phyloP scores from a whole-genome alignment of 2,888 invertebrate species.

The Spilarctia lutea region DNA sequence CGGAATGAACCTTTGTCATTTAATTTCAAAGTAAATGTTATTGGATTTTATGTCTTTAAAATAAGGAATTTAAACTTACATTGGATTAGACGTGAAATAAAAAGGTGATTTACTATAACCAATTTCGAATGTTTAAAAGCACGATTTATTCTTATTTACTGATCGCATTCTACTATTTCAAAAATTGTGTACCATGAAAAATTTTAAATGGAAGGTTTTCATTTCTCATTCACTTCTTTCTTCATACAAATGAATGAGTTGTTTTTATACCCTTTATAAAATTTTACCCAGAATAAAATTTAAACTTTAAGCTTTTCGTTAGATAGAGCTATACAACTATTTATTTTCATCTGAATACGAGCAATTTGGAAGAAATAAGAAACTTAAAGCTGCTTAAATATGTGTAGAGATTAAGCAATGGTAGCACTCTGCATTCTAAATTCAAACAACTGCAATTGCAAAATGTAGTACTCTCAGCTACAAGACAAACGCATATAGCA shows the following conservation, averaged over 20 bases:
- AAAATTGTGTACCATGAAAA: no score
- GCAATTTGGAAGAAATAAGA: not conserved
- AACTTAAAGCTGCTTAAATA: not conserved
- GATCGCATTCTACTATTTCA: no score
- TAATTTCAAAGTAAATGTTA: not conserved
- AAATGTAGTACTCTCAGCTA: conserved; percentile 44
- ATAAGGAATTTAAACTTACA: not conserved
- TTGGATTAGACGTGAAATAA: not conserved
- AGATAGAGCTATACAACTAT: not conserved
- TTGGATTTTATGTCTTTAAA: not conserved
- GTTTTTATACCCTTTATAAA: not conserved
- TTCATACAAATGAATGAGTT: not conserved
- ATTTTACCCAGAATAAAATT: no score
- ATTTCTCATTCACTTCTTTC: not conserved
- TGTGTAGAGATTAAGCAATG: not conserved
- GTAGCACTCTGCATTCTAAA: conserved; percentile 12
- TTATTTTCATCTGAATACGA: not conserved
- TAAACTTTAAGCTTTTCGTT: not conserved
- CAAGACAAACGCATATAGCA: conserved; percentile 57
- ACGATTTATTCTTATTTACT: not conserved
- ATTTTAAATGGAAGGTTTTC: no score
- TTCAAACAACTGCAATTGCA: conserved; percentile 40
- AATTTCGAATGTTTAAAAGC: not conserved
- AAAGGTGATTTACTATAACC: not conserved
- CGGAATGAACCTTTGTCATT: no score